Evolutionary conservation across 30 jellyfish, hydroid and myxozoan species (phyloP), one percentile per base, ranked within the genome.

Genomic region (Phacellophora camtschatica): DNA sequence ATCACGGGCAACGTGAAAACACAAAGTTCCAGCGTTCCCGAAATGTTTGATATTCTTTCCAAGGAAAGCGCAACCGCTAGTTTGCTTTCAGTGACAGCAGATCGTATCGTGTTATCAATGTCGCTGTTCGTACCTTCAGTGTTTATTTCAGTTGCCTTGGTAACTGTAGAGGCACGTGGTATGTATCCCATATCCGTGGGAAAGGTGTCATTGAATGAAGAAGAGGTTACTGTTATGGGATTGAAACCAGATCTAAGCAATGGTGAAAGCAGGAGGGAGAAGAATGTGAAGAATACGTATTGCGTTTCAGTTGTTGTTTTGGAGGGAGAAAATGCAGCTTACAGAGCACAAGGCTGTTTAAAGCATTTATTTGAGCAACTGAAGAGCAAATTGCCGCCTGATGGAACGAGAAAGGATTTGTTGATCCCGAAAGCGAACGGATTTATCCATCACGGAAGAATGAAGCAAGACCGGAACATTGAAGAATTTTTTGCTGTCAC

Each of bases 271-370:
- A 48, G 18, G 8, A 58, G 15, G 28, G 58, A 46, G 4, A 84
- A 54, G 74, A 50, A 31, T 28, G 36, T 19, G 57, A 66, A 68
- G 22, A 25, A n/a, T 12, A 73, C 23, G n/a, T 35, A 29, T 11
- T 28, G 84, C n/a, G 88, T 87, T n/a, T 68, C 77, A 76, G 25
- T 87, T 29, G 4, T 87, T 20, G 41, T 87, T 5, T 63, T 87
- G 20, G 88, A 87, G 45, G 96, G 96, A 22, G 96, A 75, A 57
- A 87, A 76, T 50, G 61, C 92, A 5, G 22, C 64, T 2, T 59
- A 55, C 31, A 53, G 96, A 58, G 76, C 85, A 4, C 32, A 58
- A 16, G 89, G 96, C 2, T 28, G 68, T 5, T 19, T 67, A 22
- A 34, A 63, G 39, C 25, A 34, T 3, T 61, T 87, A 41, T 65